Base-by-base conservation (phyloP, 1,140 invertebrate species). In the Dendroctonus ponderosae region DNA sequence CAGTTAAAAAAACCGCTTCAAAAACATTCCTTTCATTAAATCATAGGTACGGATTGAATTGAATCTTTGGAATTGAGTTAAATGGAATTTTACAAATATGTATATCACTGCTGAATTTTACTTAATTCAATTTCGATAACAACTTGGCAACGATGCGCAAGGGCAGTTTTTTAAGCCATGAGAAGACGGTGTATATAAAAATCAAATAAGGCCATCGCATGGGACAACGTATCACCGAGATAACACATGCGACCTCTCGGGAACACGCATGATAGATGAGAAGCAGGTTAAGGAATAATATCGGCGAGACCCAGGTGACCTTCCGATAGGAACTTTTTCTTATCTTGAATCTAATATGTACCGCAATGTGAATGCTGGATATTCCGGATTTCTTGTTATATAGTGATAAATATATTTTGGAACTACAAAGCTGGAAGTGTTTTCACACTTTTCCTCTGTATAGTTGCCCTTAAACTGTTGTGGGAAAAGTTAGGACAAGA, bases 161-260 rank as follows among this genome's bases (percentile, higher is more conserved):
- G 63, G 44, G 39, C 41, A 46, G 15, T 58, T 68, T 63, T 54
- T 58, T 62, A 58, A 48, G 40, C 68, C 71, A 69, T 72, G 74
- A 69, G 73, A 72, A 54, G 60, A 51, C 65, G 62, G 60, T 57
- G 66, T 67, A 66, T 72, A 76, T 75, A 76, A 76, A 76, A 76
- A 76, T 71, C 72, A 71, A 75, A 76, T 76, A 73, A 76, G 74
- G 69, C 70, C 71, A 74, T 71, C 74, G 73, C 70, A 75, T 74
- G 73, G 73, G 73, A 74, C 74, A 66, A 72, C 73, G 71, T 72
- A 75, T 76, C 74, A 72, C 63, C 51, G 67, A 68, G 73, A 74
- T 73, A 74, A 70, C 73, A 76, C 71, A 74, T 76, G 69, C 73
- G 74, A 66, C 62, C 69, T 67, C 70, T 59, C 39, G 70, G 62